Evolutionary conservation across 2,113 vertebrate species (phyloP).

Genomic region (Dermatemys mawii): DNA sequence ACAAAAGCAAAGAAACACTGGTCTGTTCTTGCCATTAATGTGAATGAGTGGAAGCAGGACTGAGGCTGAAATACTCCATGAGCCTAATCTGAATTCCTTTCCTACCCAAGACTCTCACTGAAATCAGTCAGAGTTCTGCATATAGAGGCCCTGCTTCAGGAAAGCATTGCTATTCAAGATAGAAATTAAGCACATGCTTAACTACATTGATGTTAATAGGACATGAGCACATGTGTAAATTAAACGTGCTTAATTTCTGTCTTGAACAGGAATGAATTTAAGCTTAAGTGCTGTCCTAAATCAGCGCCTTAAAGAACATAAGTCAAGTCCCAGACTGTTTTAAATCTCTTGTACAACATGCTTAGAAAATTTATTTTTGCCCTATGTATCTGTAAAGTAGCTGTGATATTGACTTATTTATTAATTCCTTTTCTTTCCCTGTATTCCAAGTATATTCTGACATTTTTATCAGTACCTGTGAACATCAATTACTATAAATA

Average conservation of each 20-base stretch:
- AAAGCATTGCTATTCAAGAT: not conserved
- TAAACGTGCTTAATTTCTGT: not conserved
- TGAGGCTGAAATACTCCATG: not conserved
- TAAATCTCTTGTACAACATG: not conserved
- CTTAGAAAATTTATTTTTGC: not conserved
- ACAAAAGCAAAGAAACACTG: not conserved
- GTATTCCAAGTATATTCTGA: constrained; percentile 36
- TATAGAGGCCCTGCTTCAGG: not conserved
- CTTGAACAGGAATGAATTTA: not conserved
- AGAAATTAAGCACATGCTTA: not conserved
- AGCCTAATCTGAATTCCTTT: not conserved
- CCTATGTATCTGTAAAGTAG: constrained; percentile 59
- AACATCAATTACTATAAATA: constrained; percentile 66
- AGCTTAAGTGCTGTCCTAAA: constrained; percentile 15
- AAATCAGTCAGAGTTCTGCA: not conserved
- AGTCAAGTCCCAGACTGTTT: not conserved
- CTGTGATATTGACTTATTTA: constrained; percentile 62
- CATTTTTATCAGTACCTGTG: constrained; percentile 39
- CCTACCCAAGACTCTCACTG: not conserved
- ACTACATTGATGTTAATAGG: not conserved
- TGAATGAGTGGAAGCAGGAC: too few species aligned
- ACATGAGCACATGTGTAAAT: not conserved
- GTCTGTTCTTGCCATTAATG: not conserved
- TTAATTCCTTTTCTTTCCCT: constrained; percentile 43
- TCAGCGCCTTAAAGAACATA: not conserved